Evolutionary conservation across 2,797 vertebrate genomes (phyloP), one percentile per base, ranked within the genome.

Genomic region (Antennarius maculatus): DNA sequence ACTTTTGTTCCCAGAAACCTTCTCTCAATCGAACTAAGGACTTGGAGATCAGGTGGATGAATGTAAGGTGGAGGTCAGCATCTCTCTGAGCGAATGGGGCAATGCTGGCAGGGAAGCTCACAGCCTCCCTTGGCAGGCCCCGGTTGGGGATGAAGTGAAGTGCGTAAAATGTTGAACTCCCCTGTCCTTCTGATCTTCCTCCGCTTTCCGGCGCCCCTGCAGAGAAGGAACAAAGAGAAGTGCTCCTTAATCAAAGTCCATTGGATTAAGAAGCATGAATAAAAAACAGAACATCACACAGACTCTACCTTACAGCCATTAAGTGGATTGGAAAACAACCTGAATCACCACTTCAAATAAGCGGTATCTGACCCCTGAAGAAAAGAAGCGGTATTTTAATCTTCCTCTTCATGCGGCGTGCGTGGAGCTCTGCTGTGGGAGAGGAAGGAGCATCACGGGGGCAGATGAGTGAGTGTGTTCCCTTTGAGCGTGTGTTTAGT

Each of bases 151-250:
- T 81, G 86, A 88, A 91, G 47, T 87, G 86, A 74, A 87, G 85
- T 89, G 90, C 88, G 86, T 77, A 79, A 90, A 89, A 87, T 84
- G 84, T 74, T 88, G 74, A 71, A 66, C 76, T 83, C 56, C 5
- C 15, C 65, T 51, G 73, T 86, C 72, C 85, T 68, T 89, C 78
- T 90, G 89, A 90, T 92, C 90, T 90, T 67, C 59, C 79, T 71
- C 69, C 41, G 10, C 66, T 84, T 78, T 70, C 80, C 34, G 41
- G 84, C 52, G 39, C 85, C 85, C 90, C 89, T 71, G 83, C 76
- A 71, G 90, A 90, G 90, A 80, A 68, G 92, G 89, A 92, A 90
- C 89, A 91, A 89, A 92, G 89, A 84, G 66, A 75, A 74, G 77
- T 59, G 18, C 74, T 65, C 78, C 80, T 86, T 92, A 90, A 92